A percentile compares a stretch with the other conserved stretches of the same genome.
phyloP scores from a whole-genome alignment of 2,797 vertebrate genomes.

The Sorex maritimensis region DNA sequence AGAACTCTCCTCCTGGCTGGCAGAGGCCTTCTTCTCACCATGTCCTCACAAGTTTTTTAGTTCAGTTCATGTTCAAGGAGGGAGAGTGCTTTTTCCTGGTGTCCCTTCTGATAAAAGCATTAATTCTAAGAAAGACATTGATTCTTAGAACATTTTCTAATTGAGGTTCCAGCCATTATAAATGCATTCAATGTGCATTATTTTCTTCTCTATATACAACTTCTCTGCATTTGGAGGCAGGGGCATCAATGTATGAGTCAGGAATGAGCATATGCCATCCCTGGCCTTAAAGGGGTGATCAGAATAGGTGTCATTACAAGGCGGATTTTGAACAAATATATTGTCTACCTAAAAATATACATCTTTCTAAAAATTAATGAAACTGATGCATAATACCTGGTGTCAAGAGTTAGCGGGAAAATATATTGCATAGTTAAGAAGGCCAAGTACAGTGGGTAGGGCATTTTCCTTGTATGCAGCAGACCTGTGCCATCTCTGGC shows the following conservation, averaged over 20 bases:
- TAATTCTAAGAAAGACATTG: no score
- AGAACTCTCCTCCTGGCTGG: not conserved
- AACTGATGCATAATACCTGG: not conserved
- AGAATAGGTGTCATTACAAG: not conserved
- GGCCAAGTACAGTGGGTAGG: no score
- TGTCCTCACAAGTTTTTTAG: not conserved
- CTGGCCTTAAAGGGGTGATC: not conserved
- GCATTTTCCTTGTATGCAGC: no score
- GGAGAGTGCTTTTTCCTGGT: not conserved
- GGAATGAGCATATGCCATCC: not conserved
- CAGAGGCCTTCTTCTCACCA: not conserved
- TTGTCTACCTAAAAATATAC: no score
- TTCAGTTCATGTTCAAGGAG: not conserved
- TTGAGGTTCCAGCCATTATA: not conserved
- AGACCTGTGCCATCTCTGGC: no score
- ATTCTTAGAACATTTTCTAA: not conserved
- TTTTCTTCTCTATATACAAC: conserved; percentile 13
- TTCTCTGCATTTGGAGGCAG: not conserved
- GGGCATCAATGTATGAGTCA: not conserved
- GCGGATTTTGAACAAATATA: no score
- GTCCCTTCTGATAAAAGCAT: not conserved
- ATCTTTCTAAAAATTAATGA: not conserved
- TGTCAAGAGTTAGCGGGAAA: no score
- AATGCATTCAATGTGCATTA: not conserved
- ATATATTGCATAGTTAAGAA: no score